phyloP scores from a whole-genome alignment of 2,888 invertebrate genomes.

The Nasonovia ribisnigri region DNA sequence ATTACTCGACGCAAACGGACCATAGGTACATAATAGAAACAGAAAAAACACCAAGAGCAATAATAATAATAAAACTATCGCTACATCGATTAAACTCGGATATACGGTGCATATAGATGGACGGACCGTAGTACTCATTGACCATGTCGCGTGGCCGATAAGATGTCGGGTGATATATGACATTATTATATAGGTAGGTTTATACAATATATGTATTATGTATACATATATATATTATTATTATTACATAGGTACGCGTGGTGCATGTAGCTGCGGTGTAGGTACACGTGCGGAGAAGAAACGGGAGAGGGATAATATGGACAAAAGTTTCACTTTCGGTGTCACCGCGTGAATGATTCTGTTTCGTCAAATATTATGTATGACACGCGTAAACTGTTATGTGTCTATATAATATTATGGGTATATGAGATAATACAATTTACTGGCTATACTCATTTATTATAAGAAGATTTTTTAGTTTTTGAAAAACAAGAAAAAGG shows the following conservation, averaged over 20 bases:
- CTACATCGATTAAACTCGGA: constrained; percentile 7
- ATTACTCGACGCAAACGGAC: background rate
- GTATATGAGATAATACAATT: background rate
- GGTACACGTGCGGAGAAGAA: background rate
- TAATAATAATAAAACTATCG: background rate
- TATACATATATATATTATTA: background rate
- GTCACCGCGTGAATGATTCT: background rate
- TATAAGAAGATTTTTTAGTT: background rate
- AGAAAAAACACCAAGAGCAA: background rate
- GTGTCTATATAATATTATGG: background rate
- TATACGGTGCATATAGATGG: background rate
- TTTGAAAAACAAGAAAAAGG: background rate
- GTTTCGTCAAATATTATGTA: background rate
- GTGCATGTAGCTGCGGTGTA: background rate
- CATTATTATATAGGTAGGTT: background rate
- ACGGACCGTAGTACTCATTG: background rate
- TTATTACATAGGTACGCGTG: background rate
- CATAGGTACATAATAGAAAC: background rate
- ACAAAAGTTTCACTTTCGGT: constrained; percentile 43
- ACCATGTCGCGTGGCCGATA: background rate
- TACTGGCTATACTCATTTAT: background rate
- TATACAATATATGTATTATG: background rate
- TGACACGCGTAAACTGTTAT: background rate
- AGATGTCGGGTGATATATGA: background rate
- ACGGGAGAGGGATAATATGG: background rate